These are phyloP conservation scores for Drosophila teissieri DNA, from an alignment of 1,140 invertebrate species.

Conservation along the genomic window DNA sequence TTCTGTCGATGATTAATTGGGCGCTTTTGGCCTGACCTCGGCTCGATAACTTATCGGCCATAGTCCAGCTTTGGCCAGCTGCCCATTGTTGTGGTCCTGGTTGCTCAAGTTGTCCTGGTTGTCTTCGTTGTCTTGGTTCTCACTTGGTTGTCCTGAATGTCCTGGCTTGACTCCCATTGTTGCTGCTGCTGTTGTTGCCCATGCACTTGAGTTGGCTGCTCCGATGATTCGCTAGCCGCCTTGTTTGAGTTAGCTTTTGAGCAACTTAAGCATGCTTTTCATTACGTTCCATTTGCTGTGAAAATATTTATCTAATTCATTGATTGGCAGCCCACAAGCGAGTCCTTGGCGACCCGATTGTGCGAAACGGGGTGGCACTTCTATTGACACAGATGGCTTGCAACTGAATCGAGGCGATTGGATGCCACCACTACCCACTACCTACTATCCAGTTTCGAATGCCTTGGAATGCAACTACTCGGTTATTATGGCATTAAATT, in stretches of 20 bases:
- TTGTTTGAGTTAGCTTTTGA: conserved; percentile 60
- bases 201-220: conserved; percentile 37
- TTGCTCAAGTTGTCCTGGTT: background rate
- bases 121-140: too few species aligned
- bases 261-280: conserved; percentile 64
- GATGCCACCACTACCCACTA: too few species aligned
- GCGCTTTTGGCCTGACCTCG: conserved; percentile 14
- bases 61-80: conserved; percentile 16
- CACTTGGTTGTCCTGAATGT: background rate
- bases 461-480: background rate
- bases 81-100: background rate
- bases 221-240: conserved; percentile 11
- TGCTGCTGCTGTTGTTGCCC: conserved; percentile 1
- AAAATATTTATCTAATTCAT: conserved; percentile 72
- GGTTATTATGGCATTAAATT: background rate
- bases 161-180: too few species aligned
- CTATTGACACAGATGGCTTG: too few species aligned
- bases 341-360: conserved; percentile 6
- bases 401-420: background rate
- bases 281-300: conserved; percentile 70
- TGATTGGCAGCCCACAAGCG: conserved; percentile 44
- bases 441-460: background rate
- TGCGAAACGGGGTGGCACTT: background rate
- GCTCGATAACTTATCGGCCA: conserved; percentile 54
- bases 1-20: conserved; percentile 55